Base-by-base conservation (phyloP, 2,113 vertebrate species). In the Dicentrarchus labrax region DNA sequence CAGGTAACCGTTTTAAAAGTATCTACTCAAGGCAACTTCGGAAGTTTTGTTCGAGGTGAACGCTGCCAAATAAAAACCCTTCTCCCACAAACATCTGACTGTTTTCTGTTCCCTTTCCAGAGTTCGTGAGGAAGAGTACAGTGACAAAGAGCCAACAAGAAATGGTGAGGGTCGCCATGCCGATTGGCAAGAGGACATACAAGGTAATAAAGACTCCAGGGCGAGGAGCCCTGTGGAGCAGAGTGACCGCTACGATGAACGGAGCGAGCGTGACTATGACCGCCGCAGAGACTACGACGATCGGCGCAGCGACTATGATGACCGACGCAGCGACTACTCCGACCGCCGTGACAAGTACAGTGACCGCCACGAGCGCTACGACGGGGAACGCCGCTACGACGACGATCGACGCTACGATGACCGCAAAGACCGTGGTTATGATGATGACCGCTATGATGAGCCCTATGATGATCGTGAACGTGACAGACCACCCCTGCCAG, bases 401-500 rank as follows among this genome's bases (percentile, higher is more conserved):
- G 47, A 88, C 2, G 78, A 87, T 8, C 79, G 86, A 1, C 36
- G 48, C 8, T 41, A 50, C 2, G 56, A 82, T 3, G 41, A 67
- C 0, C 50, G 50, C 61, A 56, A n/a, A 8, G 65, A 80, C 10
- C 87, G 76, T 5, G 67, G 39, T 22, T 15, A 56, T 5, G 66
- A 88, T 16, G 64, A 84, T 47, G 89, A 87, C 22, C 57, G 24
- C 24, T 59, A 59, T 1, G 89, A 93, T n/a, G 90, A 89, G 36
- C 77, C 81, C 45, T 45, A 85, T 5, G 76, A 93, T 36, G 79
- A 89, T 3, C 86, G 45, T 2, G 45, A 83, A 1, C 61, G 50
- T 39, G 78, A 82, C n/a, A 90, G 77, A 77, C 88, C 94, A 6
- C 86, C 91, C 0, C n/a, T 90, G 30, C 93, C 94, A 1, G 24